Evolutionary conservation across 2,888 invertebrate species (phyloP).

Genomic region (Rugalucina vietnamica): DNA sequence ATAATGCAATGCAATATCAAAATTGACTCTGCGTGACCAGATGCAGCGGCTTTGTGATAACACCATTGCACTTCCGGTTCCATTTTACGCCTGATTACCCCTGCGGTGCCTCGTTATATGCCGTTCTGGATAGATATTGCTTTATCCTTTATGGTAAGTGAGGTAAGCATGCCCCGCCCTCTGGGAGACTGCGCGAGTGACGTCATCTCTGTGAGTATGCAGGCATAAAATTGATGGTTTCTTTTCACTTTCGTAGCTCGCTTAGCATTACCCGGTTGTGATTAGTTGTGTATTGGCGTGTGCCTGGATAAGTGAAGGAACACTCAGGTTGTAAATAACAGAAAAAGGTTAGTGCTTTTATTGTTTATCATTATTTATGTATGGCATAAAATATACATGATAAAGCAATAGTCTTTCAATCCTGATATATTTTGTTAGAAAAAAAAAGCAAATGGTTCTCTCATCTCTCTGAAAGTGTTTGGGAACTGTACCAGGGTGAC

Average conservation of each 20-base stretch:
- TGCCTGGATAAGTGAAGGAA: constrained; percentile 36
- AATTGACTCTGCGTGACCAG: too few relatives aligned
- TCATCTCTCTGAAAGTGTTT: too few relatives aligned
- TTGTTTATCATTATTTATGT: too few relatives aligned
- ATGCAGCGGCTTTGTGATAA: not conserved
- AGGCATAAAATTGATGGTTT: constrained; percentile 56
- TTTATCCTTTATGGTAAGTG: constrained; percentile 64
- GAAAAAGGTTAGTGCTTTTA: constrained; percentile 33
- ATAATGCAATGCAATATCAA: not conserved
- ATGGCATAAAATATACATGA: too few relatives aligned
- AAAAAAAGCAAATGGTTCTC: too few relatives aligned
- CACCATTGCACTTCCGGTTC: not conserved
- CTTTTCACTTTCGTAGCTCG: constrained; percentile 64
- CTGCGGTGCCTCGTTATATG: constrained; percentile 30
- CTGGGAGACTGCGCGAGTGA: constrained; percentile 55
- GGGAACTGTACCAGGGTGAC: too few relatives aligned
- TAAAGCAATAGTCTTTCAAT: too few relatives aligned
- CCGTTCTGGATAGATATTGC: constrained; percentile 33
- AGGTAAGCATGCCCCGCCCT: constrained; percentile 50
- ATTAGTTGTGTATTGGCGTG: constrained; percentile 37
- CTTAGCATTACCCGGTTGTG: constrained; percentile 56
- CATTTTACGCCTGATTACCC: constrained; percentile 10
- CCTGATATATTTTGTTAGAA: too few relatives aligned
- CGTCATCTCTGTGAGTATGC: constrained; percentile 53
- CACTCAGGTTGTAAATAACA: constrained; percentile 23